Evolutionary conservation across 2,113 vertebrate species (phyloP).

Genomic region (Spea bombifrons): DNA sequence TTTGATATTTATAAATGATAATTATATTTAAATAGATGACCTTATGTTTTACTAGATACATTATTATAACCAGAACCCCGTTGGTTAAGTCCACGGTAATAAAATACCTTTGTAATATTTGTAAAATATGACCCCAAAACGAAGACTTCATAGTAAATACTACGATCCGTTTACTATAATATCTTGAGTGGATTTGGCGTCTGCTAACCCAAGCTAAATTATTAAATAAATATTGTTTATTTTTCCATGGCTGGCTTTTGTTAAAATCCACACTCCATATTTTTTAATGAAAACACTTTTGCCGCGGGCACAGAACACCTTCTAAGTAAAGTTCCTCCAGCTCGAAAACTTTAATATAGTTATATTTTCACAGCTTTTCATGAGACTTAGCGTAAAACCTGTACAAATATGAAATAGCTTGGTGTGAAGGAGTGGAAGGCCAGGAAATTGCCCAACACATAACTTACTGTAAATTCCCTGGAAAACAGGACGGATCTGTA

Average conservation of each 20-base stretch:
- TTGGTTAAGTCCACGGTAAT: no score
- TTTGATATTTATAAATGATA: no score
- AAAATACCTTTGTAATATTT: no score
- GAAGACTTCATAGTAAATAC: no score
- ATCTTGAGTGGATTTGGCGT: background rate
- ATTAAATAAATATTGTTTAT: background rate
- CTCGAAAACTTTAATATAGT: background rate
- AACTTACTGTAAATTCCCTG: background rate
- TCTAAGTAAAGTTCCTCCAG: background rate
- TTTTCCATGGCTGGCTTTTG: background rate
- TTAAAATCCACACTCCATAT: background rate
- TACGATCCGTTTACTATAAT: no score
- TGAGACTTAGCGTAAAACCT: background rate
- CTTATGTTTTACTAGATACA: no score
- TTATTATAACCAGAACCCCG: no score
- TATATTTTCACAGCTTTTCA: slow-evolving; percentile 22
- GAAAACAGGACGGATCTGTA: background rate
- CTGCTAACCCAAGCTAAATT: background rate
- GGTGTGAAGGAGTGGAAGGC: background rate
- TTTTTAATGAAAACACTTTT: background rate
- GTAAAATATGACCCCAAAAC: no score
- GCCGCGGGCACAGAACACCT: background rate
- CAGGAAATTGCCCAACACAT: background rate
- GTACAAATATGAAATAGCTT: slow-evolving; percentile 9
- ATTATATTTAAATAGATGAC: no score